Conservation (phyloP, 2,797 vertebrate genomes). For the Sebastes ruberrimus region DNA sequence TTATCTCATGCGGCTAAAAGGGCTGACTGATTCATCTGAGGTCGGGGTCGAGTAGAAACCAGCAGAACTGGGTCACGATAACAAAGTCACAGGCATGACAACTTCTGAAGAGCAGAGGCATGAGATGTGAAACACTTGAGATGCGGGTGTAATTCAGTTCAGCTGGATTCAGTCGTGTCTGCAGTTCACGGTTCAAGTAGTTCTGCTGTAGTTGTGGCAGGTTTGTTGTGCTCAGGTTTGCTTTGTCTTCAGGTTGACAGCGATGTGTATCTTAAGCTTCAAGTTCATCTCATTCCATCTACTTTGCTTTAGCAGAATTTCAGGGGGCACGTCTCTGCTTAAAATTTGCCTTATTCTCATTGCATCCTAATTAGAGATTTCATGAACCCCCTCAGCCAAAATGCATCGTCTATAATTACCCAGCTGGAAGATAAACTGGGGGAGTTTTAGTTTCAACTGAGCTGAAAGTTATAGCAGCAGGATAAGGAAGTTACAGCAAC, state of each 20-base stretch:
- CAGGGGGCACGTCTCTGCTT: background rate
- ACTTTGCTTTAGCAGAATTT: background rate
- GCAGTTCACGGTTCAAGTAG: background rate
- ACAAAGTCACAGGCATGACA: conserved; percentile 45
- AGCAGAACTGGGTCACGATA: conserved; percentile 37
- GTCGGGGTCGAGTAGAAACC: background rate
- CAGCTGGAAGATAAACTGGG: conserved; percentile 30
- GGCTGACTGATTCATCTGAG: conserved; percentile 19
- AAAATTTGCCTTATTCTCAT: conserved; percentile 22
- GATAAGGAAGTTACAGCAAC: background rate
- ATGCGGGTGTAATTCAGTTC: conserved; percentile 22
- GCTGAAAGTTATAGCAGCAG: background rate
- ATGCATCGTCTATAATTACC: conserved; percentile 50
- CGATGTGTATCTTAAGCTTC: conserved; percentile 28
- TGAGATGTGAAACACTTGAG: conserved; percentile 22
- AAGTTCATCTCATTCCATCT: background rate
- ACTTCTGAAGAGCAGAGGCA: conserved; percentile 37
- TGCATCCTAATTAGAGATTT: conserved; percentile 56
- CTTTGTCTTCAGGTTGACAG: conserved; percentile 7
- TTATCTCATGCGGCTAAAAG: conserved; percentile 31
- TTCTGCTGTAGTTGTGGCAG: background rate
- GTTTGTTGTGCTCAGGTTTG: background rate
- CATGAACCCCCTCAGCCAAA: conserved; percentile 37
- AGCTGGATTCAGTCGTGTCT: conserved; percentile 8
- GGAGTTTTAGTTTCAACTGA: conserved; percentile 34